phyloP scores from a whole-genome alignment of 2,797 vertebrate genomes.

The Semotilus atromaculatus region DNA sequence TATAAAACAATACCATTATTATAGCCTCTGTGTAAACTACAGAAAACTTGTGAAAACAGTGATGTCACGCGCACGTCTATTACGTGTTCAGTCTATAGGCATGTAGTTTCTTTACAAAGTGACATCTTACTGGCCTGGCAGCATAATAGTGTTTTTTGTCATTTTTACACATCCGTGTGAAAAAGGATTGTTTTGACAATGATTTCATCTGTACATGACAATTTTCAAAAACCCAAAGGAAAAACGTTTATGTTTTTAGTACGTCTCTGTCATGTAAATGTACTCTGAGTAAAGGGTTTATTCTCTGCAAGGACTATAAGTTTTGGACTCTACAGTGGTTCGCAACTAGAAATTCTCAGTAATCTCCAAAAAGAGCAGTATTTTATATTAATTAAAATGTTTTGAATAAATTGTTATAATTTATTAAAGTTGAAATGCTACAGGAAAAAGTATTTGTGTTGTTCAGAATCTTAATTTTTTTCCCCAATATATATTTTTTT shows the following conservation, averaged over 20 bases:
- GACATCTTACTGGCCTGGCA: not conserved
- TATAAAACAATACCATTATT: not conserved
- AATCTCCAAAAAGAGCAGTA: not conserved
- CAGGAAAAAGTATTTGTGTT: not conserved
- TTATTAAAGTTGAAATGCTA: no score
- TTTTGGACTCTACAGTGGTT: not conserved
- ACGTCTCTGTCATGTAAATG: accelerated
- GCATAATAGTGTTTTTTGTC: not conserved
- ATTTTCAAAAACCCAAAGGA: not conserved
- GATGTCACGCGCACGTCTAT: not conserved
- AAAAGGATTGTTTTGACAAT: not conserved
- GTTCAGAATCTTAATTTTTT: not conserved
- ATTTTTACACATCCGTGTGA: not conserved
- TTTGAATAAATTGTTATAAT: not conserved
- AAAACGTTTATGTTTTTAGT: not conserved
- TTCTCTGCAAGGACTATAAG: not conserved
- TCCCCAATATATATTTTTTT: not conserved
- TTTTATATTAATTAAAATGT: not conserved
- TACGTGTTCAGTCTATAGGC: not conserved
- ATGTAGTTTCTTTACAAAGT: not conserved
- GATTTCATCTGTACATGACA: accelerated
- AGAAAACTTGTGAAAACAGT: not conserved
- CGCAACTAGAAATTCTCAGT: not conserved
- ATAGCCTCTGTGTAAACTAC: not conserved
- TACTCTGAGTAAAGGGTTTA: not conserved